Conservation (phyloP, 2,797 vertebrate species). For the Crax fasciolata region DNA sequence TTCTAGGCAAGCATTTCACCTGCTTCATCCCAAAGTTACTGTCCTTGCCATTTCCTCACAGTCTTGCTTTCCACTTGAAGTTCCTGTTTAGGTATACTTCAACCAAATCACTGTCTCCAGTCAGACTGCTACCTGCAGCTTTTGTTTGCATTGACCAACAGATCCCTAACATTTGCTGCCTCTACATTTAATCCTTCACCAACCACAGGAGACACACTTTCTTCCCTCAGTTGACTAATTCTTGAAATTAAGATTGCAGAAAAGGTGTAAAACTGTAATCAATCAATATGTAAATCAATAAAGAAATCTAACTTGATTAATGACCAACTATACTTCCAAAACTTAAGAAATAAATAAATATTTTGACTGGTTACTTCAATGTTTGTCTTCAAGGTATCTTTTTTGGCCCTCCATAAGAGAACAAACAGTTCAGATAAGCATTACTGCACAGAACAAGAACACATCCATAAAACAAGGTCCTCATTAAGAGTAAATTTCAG, state of each 20-base stretch:
- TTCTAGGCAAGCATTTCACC: neutral
- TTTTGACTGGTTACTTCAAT: neutral
- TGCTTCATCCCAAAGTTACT: neutral
- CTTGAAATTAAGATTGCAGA: neutral
- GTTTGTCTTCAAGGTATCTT: conserved; percentile 20
- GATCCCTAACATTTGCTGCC: neutral
- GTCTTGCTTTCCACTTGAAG: neutral
- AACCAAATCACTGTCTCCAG: neutral
- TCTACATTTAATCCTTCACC: neutral
- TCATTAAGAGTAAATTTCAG: conserved; percentile 61
- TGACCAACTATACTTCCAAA: neutral
- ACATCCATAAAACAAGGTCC: conserved; percentile 40
- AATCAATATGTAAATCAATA: neutral
- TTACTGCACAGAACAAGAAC: conserved; percentile 20
- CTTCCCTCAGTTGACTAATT: neutral
- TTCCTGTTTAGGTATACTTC: neutral
- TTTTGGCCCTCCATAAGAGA: conserved; percentile 46
- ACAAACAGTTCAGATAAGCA: neutral
- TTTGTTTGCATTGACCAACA: neutral
- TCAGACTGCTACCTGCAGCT: neutral
- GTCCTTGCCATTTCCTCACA: neutral
- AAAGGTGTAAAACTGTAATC: neutral
- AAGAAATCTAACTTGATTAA: neutral
- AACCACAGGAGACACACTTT: neutral
- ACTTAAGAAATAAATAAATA: neutral